phyloP scores from a whole-genome alignment of 2,113 vertebrate species.

The Riparia riparia region DNA sequence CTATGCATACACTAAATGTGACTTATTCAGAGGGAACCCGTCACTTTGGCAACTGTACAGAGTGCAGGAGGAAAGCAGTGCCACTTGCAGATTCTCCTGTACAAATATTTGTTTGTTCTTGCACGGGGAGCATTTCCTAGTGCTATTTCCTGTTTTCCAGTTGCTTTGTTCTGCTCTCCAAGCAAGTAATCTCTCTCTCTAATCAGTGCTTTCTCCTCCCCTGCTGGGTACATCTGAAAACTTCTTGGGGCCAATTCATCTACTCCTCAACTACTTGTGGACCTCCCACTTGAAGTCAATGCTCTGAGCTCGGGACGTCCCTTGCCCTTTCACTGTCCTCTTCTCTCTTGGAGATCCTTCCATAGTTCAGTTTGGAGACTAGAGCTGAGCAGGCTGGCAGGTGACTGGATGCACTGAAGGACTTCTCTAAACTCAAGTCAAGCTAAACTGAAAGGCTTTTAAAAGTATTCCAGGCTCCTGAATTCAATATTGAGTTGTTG shows the following conservation, averaged over 20 bases:
- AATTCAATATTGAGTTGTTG: not conserved
- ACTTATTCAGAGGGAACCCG: not conserved
- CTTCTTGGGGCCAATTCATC: not conserved
- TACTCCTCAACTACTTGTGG: not conserved
- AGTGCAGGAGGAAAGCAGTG: not conserved
- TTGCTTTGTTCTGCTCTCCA: slow-evolving; percentile 12
- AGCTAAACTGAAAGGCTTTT: not conserved
- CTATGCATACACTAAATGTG: not conserved
- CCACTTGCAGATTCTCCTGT: not conserved
- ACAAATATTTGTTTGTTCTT: not conserved
- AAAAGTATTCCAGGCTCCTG: not conserved
- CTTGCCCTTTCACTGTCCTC: not conserved
- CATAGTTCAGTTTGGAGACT: not conserved
- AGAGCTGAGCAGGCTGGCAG: not conserved
- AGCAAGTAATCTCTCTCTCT: not conserved
- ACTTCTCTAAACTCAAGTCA: not conserved
- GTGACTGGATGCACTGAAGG: not conserved
- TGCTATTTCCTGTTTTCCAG: slow-evolving; percentile 46
- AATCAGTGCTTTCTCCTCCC: not conserved
- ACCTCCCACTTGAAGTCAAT: rapidly evolving
- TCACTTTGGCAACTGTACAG: not conserved
- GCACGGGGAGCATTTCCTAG: not conserved
- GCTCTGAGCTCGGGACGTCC: rapidly evolving
- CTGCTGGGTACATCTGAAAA: not conserved
- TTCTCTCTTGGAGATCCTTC: not conserved